Base-by-base conservation (phyloP, 2,888 invertebrate species). In the Parthenolecanium corni region DNA sequence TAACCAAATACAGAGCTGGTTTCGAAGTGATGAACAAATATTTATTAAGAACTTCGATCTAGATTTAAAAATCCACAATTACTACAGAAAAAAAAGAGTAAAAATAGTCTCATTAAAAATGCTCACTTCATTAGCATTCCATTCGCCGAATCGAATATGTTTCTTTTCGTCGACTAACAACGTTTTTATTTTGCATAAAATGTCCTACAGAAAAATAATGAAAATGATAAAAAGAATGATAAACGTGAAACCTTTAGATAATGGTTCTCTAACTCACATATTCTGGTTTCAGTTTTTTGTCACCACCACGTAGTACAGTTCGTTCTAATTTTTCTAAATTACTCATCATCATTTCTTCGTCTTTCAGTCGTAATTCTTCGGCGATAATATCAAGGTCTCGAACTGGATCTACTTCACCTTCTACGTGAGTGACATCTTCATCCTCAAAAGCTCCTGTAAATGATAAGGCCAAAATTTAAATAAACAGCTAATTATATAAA, bases 391-490 rank as follows among this genome's bases (percentile, higher is more conserved):
- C 94, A 72, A 98, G 78, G 76, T 99, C 98, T 62, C 98, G 80
- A 0, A 95, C 85, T 0, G 98, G 98, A 74, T 99, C 86, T 2
- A 99, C 95, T 66, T 98, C 97, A 0, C 98, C 98, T 74, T 99
- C 98, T 0, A 98, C 86, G 73, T 99, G 98, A 53, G 91, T 94
- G 0, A 99, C 95, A 71, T 96, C 95, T 63, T 93, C 91, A 71
- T 96, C 95, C 67, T 96, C 96, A 74, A 98, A 98, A 9, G 92
- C 94, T 71, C 93, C 93, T 93, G 70, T 9, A 68, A 67, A 14
- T 20, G 20, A 40, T 53, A 23, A 18, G 6, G 40, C 46, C 20
- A 44, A 44, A 5, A 11, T 4, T n/a, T 5, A n/a, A 18, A n/a
- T 11, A 16, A 11, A 44, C 14, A n/a, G 18, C 5, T 5, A 44